Conservation (phyloP, 2,113 vertebrate genomes). For the Condylura cristata region DNA sequence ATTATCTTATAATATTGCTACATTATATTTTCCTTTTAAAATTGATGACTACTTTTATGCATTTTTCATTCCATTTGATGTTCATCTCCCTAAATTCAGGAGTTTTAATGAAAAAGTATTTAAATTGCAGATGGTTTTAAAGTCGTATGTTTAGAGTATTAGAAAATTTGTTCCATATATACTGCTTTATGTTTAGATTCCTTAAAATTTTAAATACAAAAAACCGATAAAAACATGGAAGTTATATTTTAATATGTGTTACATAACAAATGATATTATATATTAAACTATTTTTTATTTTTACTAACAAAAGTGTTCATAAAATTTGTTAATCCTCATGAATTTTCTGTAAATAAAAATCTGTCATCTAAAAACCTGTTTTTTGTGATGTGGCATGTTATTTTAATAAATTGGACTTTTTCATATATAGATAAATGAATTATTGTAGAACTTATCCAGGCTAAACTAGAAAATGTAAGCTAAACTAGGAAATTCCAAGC, state of each 20-base stretch:
- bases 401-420: conserved; percentile 50
- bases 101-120: conserved; percentile 33
- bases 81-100: conserved; percentile 14
- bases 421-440: background rate
- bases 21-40: background rate
- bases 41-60: background rate
- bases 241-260: conserved; percentile 30
- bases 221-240: background rate
- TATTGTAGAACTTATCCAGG: background rate
- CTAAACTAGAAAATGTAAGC: background rate
- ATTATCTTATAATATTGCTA: conserved; percentile 27
- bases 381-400: conserved; percentile 45
- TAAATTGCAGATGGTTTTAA: conserved; percentile 36
- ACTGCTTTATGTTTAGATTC: conserved; percentile 39
- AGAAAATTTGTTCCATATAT: background rate
- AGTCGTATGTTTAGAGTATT: conserved; percentile 51
- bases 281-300: conserved; percentile 37
- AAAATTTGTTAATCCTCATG: background rate
- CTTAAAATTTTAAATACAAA: conserved; percentile 39
- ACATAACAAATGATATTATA: background rate
- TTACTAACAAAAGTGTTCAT: conserved; percentile 46
- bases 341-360: conserved; percentile 66
- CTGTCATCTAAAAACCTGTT: conserved; percentile 3
- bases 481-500: conserved; percentile 10
- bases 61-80: conserved; percentile 42